These are phyloP conservation scores for Ochotona curzoniae DNA, from an alignment of 2,113 vertebrate species.

Conservation along the genomic window DNA sequence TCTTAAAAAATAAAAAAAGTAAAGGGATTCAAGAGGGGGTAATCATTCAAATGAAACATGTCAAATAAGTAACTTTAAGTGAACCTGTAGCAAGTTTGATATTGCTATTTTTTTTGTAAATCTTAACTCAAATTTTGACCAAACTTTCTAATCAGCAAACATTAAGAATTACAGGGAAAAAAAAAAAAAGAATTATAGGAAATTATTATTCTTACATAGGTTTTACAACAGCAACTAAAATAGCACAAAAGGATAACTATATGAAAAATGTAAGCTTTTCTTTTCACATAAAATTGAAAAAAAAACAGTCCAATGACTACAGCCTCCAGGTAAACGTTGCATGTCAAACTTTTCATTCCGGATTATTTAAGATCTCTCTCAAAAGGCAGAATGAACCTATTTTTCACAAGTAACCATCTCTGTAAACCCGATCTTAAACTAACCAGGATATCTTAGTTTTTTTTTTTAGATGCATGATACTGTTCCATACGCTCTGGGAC, in stretches of 20 bases:
- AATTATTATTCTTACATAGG: slow-evolving; percentile 39
- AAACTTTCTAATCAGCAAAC: slow-evolving; percentile 56
- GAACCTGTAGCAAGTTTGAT: not conserved
- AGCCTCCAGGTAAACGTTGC: not conserved
- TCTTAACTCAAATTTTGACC: slow-evolving; percentile 43
- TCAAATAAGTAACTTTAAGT: slow-evolving; percentile 36
- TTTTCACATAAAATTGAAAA: slow-evolving; percentile 49
- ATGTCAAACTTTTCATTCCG: not conserved
- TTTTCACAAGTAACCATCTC: not conserved
- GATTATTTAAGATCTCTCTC: slow-evolving; percentile 1
- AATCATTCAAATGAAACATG: slow-evolving; percentile 44
- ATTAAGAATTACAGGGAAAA: not conserved
- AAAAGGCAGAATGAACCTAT: slow-evolving; percentile 46
- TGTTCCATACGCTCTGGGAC: too few relatives aligned
- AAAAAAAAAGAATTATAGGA: slow-evolving; percentile 50
- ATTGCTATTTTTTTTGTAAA: slow-evolving; percentile 4
- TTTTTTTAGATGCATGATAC: too few relatives aligned
- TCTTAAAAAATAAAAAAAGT: not conserved
- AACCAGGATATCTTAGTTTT: not conserved
- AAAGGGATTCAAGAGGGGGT: not conserved
- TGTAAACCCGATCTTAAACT: not conserved
- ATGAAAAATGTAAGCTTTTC: slow-evolving; percentile 51
- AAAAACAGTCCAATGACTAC: slow-evolving; percentile 4
- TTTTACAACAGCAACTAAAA: slow-evolving; percentile 53
- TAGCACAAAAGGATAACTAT: slow-evolving; percentile 17